Conservation (phyloP, 2,888 invertebrate genomes). For the Tortrix viridana region DNA sequence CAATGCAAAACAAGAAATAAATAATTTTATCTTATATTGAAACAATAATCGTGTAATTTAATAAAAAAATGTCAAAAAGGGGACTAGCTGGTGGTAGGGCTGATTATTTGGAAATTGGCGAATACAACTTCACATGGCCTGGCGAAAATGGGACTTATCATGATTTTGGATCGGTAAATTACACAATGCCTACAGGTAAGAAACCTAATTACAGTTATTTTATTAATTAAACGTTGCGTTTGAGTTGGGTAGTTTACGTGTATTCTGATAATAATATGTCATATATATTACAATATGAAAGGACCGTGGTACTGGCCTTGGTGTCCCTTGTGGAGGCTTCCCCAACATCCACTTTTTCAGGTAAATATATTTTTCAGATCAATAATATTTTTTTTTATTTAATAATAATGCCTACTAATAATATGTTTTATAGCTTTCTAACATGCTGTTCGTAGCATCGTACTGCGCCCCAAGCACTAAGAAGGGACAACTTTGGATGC, state of each 20-base stretch:
- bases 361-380: slow-evolving; percentile 51
- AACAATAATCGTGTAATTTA: slow-evolving; percentile 29
- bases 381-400: neutral
- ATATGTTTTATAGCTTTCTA: slow-evolving; percentile 85
- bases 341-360: slow-evolving; percentile 88
- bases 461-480: slow-evolving; percentile 91
- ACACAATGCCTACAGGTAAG: slow-evolving; percentile 77
- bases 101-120: slow-evolving; percentile 73
- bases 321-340: slow-evolving; percentile 89
- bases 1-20: slow-evolving; percentile 28
- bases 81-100: slow-evolving; percentile 64
- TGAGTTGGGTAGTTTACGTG: no score
- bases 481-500: slow-evolving; percentile 92
- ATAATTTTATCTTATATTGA: slow-evolving; percentile 17
- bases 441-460: slow-evolving; percentile 90
- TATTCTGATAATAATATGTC: slow-evolving; percentile 4
- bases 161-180: slow-evolving; percentile 73
- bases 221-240: no score
- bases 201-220: slow-evolving; percentile 10
- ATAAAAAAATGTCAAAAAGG: slow-evolving; percentile 55
- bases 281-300: slow-evolving; percentile 42
- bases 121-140: slow-evolving; percentile 80
- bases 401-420: neutral
- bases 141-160: slow-evolving; percentile 77
- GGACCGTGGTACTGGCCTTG: slow-evolving; percentile 87